Percentiles rank a stretch among this genome's conserved stretches.
Conservation (phyloP, 2,797 vertebrate species). For the Jordanella pulchra region DNA sequence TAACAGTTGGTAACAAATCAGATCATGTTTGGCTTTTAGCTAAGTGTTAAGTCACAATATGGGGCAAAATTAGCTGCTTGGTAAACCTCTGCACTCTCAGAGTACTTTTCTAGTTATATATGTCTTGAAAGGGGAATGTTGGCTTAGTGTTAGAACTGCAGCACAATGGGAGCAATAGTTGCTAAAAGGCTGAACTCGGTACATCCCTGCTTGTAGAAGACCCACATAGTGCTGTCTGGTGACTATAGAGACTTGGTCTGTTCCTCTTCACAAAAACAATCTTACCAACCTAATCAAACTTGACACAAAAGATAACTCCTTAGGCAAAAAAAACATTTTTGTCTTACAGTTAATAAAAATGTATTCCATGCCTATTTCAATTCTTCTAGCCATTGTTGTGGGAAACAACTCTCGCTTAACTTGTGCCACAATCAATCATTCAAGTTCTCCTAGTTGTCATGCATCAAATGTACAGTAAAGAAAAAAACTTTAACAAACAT, state of each 20-base stretch:
- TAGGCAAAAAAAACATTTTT: background rate
- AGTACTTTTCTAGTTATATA: too few species aligned
- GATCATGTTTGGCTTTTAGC: too few species aligned
- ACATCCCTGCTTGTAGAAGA: background rate
- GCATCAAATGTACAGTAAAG: slow-evolving; percentile 44
- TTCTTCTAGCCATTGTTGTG: slow-evolving; percentile 54
- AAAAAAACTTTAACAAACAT: slow-evolving; percentile 30
- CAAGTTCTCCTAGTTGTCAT: slow-evolving; percentile 49
- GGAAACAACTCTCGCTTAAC: slow-evolving; percentile 63
- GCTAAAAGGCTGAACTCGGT: background rate
- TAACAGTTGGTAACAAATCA: too few species aligned
- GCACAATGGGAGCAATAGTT: background rate
- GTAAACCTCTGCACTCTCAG: too few species aligned
- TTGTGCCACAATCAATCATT: slow-evolving; percentile 68
- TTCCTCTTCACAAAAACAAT: background rate
- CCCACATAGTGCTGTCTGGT: background rate
- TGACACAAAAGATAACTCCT: background rate
- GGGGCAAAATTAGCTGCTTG: too few species aligned
- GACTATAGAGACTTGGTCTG: background rate
- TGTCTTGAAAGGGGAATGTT: too few species aligned
- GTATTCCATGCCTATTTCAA: slow-evolving; percentile 54
- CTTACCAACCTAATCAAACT: background rate
- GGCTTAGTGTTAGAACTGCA: too few species aligned
- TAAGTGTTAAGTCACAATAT: too few species aligned
- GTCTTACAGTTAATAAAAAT: background rate